These are phyloP conservation scores for Pterocles orientalis DNA, from an alignment of 2,113 vertebrate genomes.

Conservation along the genomic window DNA sequence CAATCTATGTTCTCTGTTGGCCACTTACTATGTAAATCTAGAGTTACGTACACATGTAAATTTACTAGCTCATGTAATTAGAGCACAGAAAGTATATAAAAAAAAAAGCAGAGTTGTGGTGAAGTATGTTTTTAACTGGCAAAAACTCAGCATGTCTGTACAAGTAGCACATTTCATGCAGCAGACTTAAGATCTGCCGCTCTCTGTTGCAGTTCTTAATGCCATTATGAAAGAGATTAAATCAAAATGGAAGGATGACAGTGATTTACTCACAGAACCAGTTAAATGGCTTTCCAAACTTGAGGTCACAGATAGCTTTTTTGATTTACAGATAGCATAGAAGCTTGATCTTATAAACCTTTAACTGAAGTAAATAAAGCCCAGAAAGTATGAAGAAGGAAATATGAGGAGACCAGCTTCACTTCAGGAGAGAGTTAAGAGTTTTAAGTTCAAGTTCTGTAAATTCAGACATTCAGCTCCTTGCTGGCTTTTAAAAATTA, in stretches of 20 bases:
- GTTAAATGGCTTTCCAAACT: constrained; percentile 61
- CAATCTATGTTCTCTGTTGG: neutral
- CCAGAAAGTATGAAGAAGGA: neutral
- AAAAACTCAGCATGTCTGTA: constrained; percentile 30
- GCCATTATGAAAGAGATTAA: constrained; percentile 54
- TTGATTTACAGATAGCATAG: constrained; percentile 21
- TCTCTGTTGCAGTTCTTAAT: neutral
- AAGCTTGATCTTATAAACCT: neutral
- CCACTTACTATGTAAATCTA: neutral
- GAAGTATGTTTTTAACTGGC: neutral
- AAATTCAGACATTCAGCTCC: neutral
- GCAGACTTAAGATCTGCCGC: constrained; percentile 9
- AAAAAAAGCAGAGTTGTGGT: neutral
- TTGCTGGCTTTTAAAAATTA: neutral
- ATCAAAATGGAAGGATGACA: constrained; percentile 39
- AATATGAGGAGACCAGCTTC: neutral
- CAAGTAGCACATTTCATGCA: constrained; percentile 16
- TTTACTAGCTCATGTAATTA: neutral
- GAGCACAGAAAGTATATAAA: neutral
- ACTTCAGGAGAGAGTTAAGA: neutral
- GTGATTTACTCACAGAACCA: constrained; percentile 63
- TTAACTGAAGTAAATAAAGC: neutral
- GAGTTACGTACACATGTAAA: neutral
- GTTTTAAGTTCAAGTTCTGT: neutral
- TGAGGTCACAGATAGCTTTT: constrained; percentile 7